Percentiles rank a stretch among this genome's conserved stretches.
Evolutionary conservation across 1,140 invertebrate species (phyloP).

Genomic region (Pygmarrhopalites habei): DNA sequence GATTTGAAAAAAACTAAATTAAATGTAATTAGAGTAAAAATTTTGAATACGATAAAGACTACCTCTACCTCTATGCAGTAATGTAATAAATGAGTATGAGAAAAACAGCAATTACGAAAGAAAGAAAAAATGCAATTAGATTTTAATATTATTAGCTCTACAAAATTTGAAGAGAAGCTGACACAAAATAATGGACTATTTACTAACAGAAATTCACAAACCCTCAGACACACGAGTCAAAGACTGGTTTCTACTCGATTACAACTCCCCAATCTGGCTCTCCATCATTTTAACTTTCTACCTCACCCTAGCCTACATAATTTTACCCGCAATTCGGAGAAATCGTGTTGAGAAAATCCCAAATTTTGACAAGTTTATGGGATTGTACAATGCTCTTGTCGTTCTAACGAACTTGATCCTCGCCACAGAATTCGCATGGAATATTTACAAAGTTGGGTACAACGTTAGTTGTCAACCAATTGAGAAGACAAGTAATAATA

Average conservation of each 20-base stretch:
- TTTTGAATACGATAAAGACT: no score
- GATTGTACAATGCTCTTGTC: not conserved
- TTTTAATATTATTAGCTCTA: no score
- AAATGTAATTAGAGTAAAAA: no score
- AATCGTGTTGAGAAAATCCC: not conserved
- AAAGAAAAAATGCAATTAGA: no score
- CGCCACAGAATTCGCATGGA: not conserved
- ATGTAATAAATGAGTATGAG: no score
- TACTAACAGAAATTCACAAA: no score
- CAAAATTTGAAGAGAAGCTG: no score
- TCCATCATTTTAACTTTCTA: not conserved
- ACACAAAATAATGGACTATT: no score
- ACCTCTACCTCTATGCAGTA: no score
- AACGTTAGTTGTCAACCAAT: not conserved
- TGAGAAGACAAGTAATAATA: not conserved
- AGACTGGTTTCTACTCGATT: not conserved
- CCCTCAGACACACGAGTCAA: not conserved
- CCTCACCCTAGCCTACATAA: not conserved
- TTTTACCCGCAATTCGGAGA: not conserved
- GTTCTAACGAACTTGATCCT: not conserved
- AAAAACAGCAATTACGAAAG: no score
- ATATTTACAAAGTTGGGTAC: not conserved
- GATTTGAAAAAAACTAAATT: no score
- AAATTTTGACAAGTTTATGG: not conserved
- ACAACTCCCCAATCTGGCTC: not conserved